phyloP scores from a whole-genome alignment of 1,140 invertebrate species.

The Zaprionus davidi region DNA sequence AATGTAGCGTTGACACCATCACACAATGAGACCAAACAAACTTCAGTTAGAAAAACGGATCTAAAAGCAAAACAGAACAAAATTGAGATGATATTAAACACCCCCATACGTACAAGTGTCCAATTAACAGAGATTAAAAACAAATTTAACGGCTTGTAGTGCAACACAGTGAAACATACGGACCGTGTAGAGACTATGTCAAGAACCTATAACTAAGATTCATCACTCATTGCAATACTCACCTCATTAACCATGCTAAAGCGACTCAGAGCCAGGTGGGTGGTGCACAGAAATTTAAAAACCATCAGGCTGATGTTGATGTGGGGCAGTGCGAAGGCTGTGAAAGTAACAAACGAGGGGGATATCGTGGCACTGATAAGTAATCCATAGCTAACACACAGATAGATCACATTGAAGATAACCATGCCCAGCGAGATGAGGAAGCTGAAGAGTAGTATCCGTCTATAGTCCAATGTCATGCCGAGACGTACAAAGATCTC shows the following conservation, averaged over 20 bases:
- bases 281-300: constrained; percentile 80
- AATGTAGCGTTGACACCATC: not conserved
- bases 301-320: constrained; percentile 81
- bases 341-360: constrained; percentile 80
- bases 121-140: not conserved
- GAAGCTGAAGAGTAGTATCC: constrained; percentile 64
- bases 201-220: not conserved
- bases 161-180: not conserved
- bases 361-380: constrained; percentile 69
- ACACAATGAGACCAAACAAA: not conserved
- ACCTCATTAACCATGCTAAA: constrained; percentile 80
- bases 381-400: constrained; percentile 76
- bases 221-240: constrained; percentile 14
- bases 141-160: not conserved
- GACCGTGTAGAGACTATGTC: not conserved
- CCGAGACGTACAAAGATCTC: constrained; percentile 76
- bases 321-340: constrained; percentile 75
- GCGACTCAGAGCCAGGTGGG: constrained; percentile 73
- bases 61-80: not conserved
- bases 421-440: constrained; percentile 76
- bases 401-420: constrained; percentile 73
- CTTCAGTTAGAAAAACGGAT: not conserved
- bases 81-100: not conserved
- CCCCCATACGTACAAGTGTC: not conserved
- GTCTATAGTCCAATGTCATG: constrained; percentile 72